Conservation (phyloP, 2,888 invertebrate genomes). For the Meandrusa payeni region DNA sequence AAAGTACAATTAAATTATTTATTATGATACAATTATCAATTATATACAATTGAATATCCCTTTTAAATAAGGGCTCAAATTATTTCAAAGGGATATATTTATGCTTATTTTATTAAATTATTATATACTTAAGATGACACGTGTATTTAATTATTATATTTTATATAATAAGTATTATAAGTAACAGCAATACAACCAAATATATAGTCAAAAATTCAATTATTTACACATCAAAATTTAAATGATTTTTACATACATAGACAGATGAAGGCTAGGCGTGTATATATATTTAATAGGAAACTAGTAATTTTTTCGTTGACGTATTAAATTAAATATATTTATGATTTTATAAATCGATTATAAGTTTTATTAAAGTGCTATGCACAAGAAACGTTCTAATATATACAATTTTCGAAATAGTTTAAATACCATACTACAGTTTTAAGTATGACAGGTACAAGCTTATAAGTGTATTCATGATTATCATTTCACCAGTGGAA, state of each 20-base stretch:
- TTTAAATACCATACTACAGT: too few species aligned
- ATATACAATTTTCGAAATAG: background rate
- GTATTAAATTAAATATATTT: constrained; percentile 19
- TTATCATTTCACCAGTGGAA: too few species aligned
- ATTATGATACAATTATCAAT: constrained; percentile 37
- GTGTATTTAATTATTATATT: too few species aligned
- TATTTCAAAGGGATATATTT: constrained; percentile 75
- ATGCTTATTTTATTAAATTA: constrained; percentile 28
- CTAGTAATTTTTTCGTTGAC: constrained; percentile 22
- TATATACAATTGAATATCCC: constrained; percentile 62
- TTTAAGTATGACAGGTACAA: constrained; percentile 4
- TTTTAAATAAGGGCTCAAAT: constrained; percentile 78
- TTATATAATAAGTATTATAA: too few species aligned
- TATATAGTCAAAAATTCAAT: background rate
- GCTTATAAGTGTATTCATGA: background rate
- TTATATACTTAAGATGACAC: too few species aligned
- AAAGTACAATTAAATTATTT: constrained; percentile 42
- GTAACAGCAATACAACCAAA: constrained; percentile 18
- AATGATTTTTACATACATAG: constrained; percentile 17
- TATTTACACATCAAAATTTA: constrained; percentile 10
- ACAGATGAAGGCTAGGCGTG: too few species aligned
- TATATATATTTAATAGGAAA: constrained; percentile 23
- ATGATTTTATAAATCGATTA: constrained; percentile 23
- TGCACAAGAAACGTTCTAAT: constrained; percentile 25
- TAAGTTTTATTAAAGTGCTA: constrained; percentile 8